These are phyloP conservation scores for Rissa tridactyla DNA, from an alignment of 2,113 vertebrate genomes.

Conservation along the genomic window DNA sequence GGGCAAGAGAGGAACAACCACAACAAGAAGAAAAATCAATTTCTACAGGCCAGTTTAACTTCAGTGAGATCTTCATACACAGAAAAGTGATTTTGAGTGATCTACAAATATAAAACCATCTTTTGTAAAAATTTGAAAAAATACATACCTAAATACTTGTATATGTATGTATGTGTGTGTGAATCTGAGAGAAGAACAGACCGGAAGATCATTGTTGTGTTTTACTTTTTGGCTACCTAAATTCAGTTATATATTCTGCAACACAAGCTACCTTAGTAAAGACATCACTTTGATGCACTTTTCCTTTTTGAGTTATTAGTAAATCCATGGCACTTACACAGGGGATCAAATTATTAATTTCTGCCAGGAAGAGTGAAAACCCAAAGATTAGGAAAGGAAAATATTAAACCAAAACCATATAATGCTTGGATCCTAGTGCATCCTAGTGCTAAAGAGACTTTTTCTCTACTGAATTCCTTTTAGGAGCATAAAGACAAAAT, in stretches of 20 bases:
- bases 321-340: not conserved
- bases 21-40: not conserved
- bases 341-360: not conserved
- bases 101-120: not conserved
- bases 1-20: not conserved
- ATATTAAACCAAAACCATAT: not conserved
- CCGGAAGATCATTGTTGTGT: not conserved
- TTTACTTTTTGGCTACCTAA: not conserved
- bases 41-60: not conserved
- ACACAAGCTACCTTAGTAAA: not conserved
- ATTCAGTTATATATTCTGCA: not conserved
- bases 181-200: not conserved
- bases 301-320: not conserved
- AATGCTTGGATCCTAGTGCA: not conserved
- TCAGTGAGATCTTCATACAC: not conserved
- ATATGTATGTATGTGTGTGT: not conserved
- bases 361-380: not conserved
- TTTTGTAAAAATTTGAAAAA: not conserved
- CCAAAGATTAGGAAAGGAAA: not conserved
- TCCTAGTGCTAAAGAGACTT: not conserved
- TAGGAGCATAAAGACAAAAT: not conserved
- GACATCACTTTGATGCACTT: not conserved
- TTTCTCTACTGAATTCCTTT: not conserved
- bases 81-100: not conserved
- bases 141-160: not conserved